Evolutionary conservation across 2,113 vertebrate species (phyloP).

Genomic region (Takifugu bimaculatus): DNA sequence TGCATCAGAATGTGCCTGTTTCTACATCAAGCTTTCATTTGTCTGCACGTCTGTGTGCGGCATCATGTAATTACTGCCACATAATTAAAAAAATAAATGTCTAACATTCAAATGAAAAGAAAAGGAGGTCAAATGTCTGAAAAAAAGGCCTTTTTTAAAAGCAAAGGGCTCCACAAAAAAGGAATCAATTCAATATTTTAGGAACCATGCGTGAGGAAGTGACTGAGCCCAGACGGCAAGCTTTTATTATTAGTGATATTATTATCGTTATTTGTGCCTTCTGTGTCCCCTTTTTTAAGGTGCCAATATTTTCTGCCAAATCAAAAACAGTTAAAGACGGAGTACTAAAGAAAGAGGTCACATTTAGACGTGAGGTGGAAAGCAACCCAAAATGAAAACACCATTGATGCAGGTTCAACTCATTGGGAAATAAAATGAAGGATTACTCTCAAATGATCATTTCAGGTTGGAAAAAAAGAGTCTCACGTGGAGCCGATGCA

Average conservation of each 20-base stretch:
- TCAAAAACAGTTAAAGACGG: constrained; percentile 19
- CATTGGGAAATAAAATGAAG: constrained; percentile 37
- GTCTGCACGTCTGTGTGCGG: constrained; percentile 40
- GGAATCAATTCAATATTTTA: too few species aligned
- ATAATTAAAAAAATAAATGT: constrained; percentile 34
- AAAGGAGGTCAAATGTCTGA: constrained; percentile 26
- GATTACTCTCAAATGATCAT: constrained; percentile 46
- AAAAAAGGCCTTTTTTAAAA: constrained; percentile 19
- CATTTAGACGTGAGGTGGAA: constrained; percentile 25
- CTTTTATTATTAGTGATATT: constrained; percentile 4
- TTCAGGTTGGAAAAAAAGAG: constrained; percentile 49
- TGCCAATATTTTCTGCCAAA: constrained; percentile 46
- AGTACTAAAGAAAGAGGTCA: constrained; percentile 6
- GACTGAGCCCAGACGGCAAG: too few species aligned
- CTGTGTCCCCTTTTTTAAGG: constrained; percentile 26
- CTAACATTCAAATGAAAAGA: constrained; percentile 32
- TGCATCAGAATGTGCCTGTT: constrained; percentile 52
- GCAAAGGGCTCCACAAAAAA: constrained; percentile 28
- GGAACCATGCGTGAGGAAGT: too few species aligned
- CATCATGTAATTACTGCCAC: constrained; percentile 40
- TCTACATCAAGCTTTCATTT: constrained; percentile 45
- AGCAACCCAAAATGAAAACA: constrained; percentile 15
- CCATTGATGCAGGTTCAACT: constrained; percentile 37
- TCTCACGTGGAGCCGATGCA: constrained; percentile 53
- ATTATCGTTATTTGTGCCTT: constrained; percentile 21